Conservation (phyloP, 2,113 vertebrate species). For the Indicator indicator region DNA sequence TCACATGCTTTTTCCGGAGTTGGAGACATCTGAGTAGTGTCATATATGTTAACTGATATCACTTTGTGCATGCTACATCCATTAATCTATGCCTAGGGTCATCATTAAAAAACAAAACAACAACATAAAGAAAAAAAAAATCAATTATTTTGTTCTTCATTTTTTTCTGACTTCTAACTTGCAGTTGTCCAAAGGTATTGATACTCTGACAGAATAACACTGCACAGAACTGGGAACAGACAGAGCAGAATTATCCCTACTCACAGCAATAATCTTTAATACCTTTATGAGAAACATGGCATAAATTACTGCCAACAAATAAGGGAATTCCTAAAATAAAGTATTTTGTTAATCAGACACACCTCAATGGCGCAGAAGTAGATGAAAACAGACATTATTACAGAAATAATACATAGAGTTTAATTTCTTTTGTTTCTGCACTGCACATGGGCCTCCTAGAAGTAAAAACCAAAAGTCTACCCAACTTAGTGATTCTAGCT, state of each 20-base stretch:
- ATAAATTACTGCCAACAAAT: slow-evolving; percentile 15
- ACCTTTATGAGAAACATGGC: not conserved
- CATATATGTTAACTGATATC: slow-evolving; percentile 90
- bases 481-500: not conserved
- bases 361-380: not conserved
- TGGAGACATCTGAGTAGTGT: slow-evolving; percentile 85
- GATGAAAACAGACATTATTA: not conserved
- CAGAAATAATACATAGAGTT: not conserved
- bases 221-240: not conserved
- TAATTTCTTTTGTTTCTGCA: not conserved
- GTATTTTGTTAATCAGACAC: slow-evolving; percentile 19
- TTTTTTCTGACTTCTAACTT: slow-evolving; percentile 42
- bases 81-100: slow-evolving; percentile 87
- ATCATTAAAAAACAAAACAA: slow-evolving; percentile 76
- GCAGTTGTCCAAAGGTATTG: slow-evolving; percentile 21
- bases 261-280: slow-evolving; percentile 23
- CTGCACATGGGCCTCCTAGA: not conserved
- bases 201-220: not conserved
- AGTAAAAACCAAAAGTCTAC: not conserved
- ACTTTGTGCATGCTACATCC: slow-evolving; percentile 79
- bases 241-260: slow-evolving; percentile 27
- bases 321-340: slow-evolving; percentile 28
- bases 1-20: slow-evolving; percentile 88
- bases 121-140: slow-evolving; percentile 42
- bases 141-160: slow-evolving; percentile 67